Base-by-base conservation (phyloP, 2,888 invertebrate genomes). In the Eubasilissa splendida region DNA sequence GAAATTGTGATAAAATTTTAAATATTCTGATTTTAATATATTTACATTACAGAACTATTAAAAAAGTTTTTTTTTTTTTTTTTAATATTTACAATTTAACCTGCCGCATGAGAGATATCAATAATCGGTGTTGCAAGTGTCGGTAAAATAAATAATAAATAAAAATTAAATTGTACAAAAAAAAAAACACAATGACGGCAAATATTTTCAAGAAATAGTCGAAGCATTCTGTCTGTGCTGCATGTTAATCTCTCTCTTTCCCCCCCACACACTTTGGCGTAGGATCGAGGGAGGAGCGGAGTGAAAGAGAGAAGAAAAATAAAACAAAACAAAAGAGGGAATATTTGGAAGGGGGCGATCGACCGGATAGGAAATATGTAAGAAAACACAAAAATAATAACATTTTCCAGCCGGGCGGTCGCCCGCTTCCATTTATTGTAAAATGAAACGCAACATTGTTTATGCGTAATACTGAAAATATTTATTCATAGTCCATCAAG, bases 181-280 rank as follows among this genome's bases (percentile, higher is more conserved):
- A 60, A 58, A 80, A 58, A 54, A 66, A 14, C 31, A 22, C 54
- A 52, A 74, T 75, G 33, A 63, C 33, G n/a, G 50, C 14, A 42
- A 85, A 85, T 83, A 85, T 66, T 86, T 89, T 87, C 89, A 90
- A 85, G 90, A 89, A 86, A 90, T 87, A 90, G 90, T 89, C 90
- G 89, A 90, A 90, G 68, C 53, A 42, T 68, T 78, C 71, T 82
- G 83, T 83, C 83, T 83, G 83, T 81, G 83, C 83, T 83, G 83
- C 80, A 83, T 70, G 76, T 81, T 76, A 66, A 56, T 76, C 74
- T 80, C 79, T 79, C 76, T 59, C 68, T 58, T 14, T 75, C 65
- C 54, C 54, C 52, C 53, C 53, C 31, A n/a, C 10, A 14, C 68
- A 14, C 14, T 22, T 54, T 12, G 33, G 50, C 58, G n/a, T 11